These are phyloP conservation scores for Drosophila mojavensis DNA, from an alignment of 1,140 invertebrate genomes.

Conservation along the genomic window DNA sequence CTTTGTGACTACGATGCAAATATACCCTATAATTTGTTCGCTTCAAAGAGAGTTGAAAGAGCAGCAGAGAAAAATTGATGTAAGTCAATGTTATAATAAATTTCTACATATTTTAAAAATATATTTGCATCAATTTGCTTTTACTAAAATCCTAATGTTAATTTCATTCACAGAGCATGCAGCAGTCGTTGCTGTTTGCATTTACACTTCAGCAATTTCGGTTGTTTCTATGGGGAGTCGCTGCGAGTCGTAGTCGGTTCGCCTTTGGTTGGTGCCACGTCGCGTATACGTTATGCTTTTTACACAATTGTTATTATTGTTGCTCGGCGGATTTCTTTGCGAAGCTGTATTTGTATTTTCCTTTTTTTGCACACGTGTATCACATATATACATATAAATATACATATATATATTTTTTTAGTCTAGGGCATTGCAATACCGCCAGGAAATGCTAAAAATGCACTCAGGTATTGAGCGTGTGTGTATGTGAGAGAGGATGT, in stretches of 20 bases:
- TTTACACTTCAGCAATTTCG: conserved; percentile 20
- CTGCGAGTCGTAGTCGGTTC: neutral
- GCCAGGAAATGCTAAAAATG: conserved; percentile 73
- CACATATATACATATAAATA: conserved; percentile 46
- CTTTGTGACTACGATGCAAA: conserved; percentile 51
- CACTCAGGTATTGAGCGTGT: conserved; percentile 67
- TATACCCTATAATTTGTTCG: neutral
- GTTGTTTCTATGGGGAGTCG: conserved; percentile 8
- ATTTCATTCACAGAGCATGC: conserved; percentile 10
- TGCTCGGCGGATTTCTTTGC: conserved; percentile 13
- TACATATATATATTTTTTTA: conserved; percentile 17
- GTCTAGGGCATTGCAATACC: conserved; percentile 36
- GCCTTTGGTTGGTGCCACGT: conserved; percentile 53
- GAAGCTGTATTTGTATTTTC: conserved; percentile 41
- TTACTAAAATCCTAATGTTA: neutral
- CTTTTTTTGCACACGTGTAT: conserved; percentile 33
- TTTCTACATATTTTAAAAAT: neutral
- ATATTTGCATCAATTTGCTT: neutral
- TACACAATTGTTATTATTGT: conserved; percentile 62
- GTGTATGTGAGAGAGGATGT: conserved; percentile 18
- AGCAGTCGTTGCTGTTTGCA: neutral
- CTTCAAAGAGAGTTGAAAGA: too few relatives aligned
- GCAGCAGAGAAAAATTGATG: too few relatives aligned
- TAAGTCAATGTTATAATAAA: neutral
- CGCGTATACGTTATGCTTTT: conserved; percentile 76